Conservation (phyloP, 1,140 invertebrate genomes). For the Campodea augens region DNA sequence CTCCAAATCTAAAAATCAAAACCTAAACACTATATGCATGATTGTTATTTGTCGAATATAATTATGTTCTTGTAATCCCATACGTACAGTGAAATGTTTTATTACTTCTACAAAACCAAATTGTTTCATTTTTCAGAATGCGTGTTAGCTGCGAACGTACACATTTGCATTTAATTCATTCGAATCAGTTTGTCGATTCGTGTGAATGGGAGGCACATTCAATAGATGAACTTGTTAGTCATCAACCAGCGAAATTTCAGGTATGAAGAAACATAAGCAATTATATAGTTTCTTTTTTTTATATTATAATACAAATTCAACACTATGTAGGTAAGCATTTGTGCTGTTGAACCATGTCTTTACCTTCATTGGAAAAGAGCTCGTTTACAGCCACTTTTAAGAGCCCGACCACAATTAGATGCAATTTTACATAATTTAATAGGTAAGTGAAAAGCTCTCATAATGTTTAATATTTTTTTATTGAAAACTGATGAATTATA, state of each 20-base stretch:
- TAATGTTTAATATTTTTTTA: background rate
- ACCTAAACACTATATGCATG: no score
- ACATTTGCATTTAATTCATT: constrained; percentile 57
- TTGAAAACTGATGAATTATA: background rate
- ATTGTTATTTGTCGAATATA: no score
- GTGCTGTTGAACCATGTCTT: constrained; percentile 52
- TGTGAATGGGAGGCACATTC: constrained; percentile 67
- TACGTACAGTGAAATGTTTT: no score
- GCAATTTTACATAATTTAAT: constrained; percentile 54
- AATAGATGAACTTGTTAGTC: constrained; percentile 47
- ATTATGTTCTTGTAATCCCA: no score
- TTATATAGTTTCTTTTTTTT: background rate
- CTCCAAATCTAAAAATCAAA: no score
- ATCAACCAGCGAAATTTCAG: constrained; percentile 36
- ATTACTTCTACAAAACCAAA: no score
- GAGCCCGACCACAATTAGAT: constrained; percentile 46
- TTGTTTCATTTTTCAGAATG: constrained; percentile 34
- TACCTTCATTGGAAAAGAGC: constrained; percentile 59
- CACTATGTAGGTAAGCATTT: constrained; percentile 42
- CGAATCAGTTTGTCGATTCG: constrained; percentile 69
- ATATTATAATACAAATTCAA: background rate
- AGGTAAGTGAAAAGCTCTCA: constrained; percentile 36
- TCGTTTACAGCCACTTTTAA: constrained; percentile 45
- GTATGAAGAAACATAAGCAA: background rate
- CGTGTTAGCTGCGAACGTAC: constrained; percentile 59